phyloP scores from a whole-genome alignment of 2,888 invertebrate genomes.

The Himalopsyche kuldschensis region DNA sequence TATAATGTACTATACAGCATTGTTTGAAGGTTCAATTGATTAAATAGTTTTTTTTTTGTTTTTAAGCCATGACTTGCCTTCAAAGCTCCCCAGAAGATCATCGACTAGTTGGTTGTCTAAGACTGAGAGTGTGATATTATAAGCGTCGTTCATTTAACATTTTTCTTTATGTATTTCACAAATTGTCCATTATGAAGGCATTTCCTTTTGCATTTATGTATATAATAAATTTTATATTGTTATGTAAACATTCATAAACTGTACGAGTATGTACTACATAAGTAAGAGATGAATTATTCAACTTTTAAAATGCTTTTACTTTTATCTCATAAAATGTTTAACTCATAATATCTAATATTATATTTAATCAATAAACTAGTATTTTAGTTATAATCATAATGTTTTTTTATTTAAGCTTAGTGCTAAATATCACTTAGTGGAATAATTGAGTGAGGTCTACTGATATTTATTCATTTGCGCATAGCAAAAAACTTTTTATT shows the following conservation, averaged over 20 bases:
- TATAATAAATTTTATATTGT: background rate
- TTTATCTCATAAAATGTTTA: background rate
- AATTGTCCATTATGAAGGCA: background rate
- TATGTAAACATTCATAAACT: background rate
- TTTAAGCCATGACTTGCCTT: background rate
- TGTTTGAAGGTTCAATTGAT: too few species aligned
- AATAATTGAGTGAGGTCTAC: too few species aligned
- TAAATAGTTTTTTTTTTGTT: background rate
- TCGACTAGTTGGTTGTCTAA: background rate
- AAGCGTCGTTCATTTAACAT: background rate
- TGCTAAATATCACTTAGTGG: too few species aligned
- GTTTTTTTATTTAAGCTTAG: background rate
- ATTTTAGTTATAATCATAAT: background rate
- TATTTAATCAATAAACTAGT: background rate
- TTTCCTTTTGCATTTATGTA: background rate
- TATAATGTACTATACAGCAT: too few species aligned
- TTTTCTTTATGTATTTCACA: background rate
- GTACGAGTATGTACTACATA: background rate
- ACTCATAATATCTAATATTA: background rate
- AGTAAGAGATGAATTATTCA: background rate
- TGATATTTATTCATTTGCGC: too few species aligned
- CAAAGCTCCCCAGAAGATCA: background rate
- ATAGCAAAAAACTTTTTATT: too few species aligned
- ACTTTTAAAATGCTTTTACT: background rate
- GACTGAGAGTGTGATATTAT: background rate